These are phyloP conservation scores for Monodelphis domestica DNA, from an alignment of 2,797 vertebrate genomes.

Conservation along the genomic window DNA sequence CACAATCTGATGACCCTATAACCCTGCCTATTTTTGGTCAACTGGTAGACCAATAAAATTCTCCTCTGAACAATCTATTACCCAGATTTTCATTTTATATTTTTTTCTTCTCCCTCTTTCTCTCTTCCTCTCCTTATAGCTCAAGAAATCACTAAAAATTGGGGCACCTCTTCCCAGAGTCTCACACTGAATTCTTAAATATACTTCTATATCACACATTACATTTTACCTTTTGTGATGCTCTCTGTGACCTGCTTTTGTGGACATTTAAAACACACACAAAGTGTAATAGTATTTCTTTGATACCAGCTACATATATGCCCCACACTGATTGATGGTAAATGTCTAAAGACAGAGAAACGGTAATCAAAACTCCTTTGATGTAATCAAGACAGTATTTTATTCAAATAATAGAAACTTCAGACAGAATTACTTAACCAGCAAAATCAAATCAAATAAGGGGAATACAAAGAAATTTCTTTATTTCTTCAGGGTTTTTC, in stretches of 20 bases:
- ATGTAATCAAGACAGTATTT: slow-evolving; percentile 64
- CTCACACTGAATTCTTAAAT: background rate
- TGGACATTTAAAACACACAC: slow-evolving; percentile 40
- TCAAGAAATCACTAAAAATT: slow-evolving; percentile 23
- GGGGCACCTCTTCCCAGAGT: slow-evolving; percentile 20
- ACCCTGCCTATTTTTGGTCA: background rate
- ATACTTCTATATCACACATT: background rate
- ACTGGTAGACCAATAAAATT: slow-evolving; percentile 24
- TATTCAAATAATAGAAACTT: slow-evolving; percentile 58
- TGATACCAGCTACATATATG: background rate
- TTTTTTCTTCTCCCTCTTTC: slow-evolving; percentile 4
- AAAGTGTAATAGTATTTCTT: slow-evolving; percentile 11
- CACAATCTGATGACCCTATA: slow-evolving; percentile 11
- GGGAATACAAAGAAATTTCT: slow-evolving; percentile 59
- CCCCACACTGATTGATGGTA: slow-evolving; percentile 64
- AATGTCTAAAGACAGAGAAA: slow-evolving; percentile 51
- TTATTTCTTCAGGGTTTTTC: slow-evolving; percentile 71
- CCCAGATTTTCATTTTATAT: slow-evolving; percentile 23
- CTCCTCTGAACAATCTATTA: slow-evolving; percentile 32
- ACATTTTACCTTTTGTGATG: slow-evolving; percentile 27
- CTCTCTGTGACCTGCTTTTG: background rate
- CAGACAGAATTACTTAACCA: slow-evolving; percentile 58
- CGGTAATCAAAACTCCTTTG: slow-evolving; percentile 49
- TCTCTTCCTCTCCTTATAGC: slow-evolving; percentile 25
- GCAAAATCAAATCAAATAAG: slow-evolving; percentile 59